phyloP scores from a whole-genome alignment of 2,113 vertebrate genomes.

The Corythornis madagascariensis region DNA sequence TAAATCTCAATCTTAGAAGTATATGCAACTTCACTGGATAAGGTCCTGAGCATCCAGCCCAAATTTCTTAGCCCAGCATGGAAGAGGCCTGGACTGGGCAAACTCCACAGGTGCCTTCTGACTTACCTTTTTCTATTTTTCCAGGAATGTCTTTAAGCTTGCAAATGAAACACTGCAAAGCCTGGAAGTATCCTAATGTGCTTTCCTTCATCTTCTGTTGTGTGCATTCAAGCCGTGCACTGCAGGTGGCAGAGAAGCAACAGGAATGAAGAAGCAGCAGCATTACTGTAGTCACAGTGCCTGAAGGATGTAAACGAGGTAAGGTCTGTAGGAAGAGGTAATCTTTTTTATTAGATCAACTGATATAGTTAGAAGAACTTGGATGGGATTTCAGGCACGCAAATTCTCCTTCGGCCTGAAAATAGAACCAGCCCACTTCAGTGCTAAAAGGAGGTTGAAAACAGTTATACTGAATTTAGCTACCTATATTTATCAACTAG shows the following conservation, averaged over 20 bases:
- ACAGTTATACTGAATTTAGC: slow-evolving; percentile 47
- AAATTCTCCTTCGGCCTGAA: neutral
- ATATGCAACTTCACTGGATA: neutral
- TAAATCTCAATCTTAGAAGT: neutral
- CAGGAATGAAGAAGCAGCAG: neutral
- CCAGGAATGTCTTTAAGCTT: neutral
- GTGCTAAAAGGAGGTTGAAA: slow-evolving; percentile 41
- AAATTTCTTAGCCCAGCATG: neutral
- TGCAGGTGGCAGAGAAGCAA: slow-evolving; percentile 59
- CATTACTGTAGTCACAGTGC: neutral
- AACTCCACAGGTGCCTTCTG: neutral
- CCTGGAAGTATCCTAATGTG: neutral
- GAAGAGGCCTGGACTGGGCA: rapidly evolving
- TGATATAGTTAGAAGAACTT: slow-evolving; percentile 34
- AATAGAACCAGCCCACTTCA: slow-evolving; percentile 55
- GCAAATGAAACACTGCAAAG: neutral
- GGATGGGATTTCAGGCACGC: neutral
- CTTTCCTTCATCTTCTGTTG: neutral
- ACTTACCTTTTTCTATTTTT: neutral
- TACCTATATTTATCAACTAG: slow-evolving; percentile 45
- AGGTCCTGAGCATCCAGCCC: neutral
- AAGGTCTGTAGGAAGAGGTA: slow-evolving; percentile 27
- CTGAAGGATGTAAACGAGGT: neutral
- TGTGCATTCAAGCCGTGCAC: neutral
- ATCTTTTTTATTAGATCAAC: slow-evolving; percentile 45